Evolutionary conservation across 2,797 vertebrate species (phyloP).

Genomic region (Arremon aurantiirostris): DNA sequence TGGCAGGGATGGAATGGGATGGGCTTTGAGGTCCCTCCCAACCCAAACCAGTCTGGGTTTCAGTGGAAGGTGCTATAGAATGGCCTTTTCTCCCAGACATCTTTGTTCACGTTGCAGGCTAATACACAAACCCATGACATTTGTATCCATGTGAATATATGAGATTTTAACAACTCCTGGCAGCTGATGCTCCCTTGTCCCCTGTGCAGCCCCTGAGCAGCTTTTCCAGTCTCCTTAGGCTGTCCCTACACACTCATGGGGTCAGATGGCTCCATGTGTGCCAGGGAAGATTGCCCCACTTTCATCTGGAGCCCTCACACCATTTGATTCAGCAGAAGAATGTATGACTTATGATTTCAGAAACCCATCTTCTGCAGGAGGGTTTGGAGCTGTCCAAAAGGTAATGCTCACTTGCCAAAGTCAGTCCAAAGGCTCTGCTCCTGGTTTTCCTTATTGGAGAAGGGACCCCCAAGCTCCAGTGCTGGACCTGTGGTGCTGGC

Average conservation of each 20-base stretch:
- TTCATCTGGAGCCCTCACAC: neutral
- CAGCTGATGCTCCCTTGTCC: neutral
- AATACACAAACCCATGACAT: neutral
- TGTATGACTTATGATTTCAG: fast-evolving
- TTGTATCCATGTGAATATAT: neutral
- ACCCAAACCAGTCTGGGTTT: neutral
- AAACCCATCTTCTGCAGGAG: neutral
- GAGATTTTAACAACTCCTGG: neutral
- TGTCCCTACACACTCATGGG: neutral
- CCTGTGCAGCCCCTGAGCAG: neutral
- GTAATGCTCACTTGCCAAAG: neutral
- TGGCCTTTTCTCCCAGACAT: neutral
- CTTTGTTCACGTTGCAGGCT: neutral
- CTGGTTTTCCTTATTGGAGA: neutral
- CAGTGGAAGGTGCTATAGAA: neutral
- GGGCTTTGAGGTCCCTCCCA: fast-evolving
- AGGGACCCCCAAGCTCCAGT: neutral
- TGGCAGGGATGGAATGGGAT: fast-evolving
- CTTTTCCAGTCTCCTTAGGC: neutral
- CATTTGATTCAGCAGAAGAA: neutral
- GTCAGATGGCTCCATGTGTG: neutral
- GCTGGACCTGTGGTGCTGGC: neutral
- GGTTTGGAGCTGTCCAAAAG: neutral
- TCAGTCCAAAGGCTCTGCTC: neutral
- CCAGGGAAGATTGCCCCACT: neutral